Percentiles rank a stretch among this genome's conserved stretches.
phyloP scores from a whole-genome alignment of 2,113 vertebrate species.

The Orycteropus afer region DNA sequence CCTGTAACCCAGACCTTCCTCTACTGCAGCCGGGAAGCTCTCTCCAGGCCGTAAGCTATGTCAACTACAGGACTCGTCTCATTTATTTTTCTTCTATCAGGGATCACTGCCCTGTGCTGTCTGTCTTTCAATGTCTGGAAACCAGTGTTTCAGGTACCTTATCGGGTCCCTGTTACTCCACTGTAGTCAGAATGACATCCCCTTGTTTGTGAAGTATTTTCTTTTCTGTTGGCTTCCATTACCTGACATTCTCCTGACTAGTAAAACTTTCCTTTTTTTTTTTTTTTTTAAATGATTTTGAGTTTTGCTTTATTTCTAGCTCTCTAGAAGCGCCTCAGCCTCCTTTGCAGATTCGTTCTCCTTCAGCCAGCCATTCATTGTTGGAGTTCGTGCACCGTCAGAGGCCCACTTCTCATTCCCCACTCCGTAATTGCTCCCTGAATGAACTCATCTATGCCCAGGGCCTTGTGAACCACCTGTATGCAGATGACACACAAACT shows the following conservation, averaged over 20 bases:
- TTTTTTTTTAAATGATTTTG: no score
- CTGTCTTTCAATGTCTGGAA: not conserved
- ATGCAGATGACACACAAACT: not conserved
- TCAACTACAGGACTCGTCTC: not conserved
- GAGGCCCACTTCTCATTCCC: not conserved
- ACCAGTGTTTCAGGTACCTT: not conserved
- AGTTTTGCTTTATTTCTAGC: no score
- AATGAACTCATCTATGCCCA: not conserved
- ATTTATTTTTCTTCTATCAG: not conserved
- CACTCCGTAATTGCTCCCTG: not conserved
- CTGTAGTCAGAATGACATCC: not conserved
- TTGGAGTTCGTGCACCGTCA: not conserved
- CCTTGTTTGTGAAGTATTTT: not conserved
- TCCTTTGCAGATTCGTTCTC: not conserved
- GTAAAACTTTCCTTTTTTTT: no score
- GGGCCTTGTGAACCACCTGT: not conserved
- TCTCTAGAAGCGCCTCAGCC: not conserved
- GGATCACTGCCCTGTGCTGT: no score
- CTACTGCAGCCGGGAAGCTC: not conserved
- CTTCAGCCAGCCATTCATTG: not conserved
- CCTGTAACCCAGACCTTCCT: not conserved
- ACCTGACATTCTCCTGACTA: not conserved
- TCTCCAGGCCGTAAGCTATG: not conserved
- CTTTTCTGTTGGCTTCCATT: not conserved
- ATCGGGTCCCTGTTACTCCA: no score